A percentile compares a stretch with the other conserved stretches of the same genome.
These are phyloP conservation scores for Dolichopus griseipennis DNA, from an alignment of 2,888 invertebrate genomes.

Conservation along the genomic window DNA sequence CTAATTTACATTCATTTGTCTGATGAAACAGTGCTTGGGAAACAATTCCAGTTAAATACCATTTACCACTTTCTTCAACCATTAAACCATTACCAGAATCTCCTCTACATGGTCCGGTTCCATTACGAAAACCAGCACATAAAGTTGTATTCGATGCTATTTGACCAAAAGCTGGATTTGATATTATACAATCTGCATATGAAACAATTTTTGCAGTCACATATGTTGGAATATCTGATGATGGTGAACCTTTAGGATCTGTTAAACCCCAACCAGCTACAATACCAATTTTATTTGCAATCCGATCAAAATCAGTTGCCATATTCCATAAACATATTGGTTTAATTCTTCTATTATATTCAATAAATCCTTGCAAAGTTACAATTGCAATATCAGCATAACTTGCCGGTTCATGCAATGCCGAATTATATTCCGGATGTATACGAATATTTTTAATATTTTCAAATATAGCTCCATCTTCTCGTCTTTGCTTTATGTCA, in stretches of 20 bases:
- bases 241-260: slow-evolving; percentile 22
- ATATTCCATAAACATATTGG: slow-evolving; percentile 36
- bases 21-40: slow-evolving; percentile 40
- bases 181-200: slow-evolving; percentile 44
- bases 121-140: slow-evolving; percentile 37
- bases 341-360: slow-evolving; percentile 28
- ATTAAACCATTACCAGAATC: slow-evolving; percentile 57
- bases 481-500: slow-evolving; percentile 30
- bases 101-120: slow-evolving; percentile 36
- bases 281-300: slow-evolving; percentile 39
- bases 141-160: slow-evolving; percentile 30
- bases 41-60: slow-evolving; percentile 46
- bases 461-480: slow-evolving; percentile 29
- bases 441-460: slow-evolving; percentile 30
- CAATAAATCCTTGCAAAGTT: slow-evolving; percentile 33
- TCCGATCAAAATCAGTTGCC: slow-evolving; percentile 18
- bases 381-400: slow-evolving; percentile 48
- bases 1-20: slow-evolving; percentile 49
- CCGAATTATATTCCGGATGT: slow-evolving; percentile 41
- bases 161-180: slow-evolving; percentile 32
- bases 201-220: slow-evolving; percentile 45
- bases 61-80: slow-evolving; percentile 39
- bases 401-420: slow-evolving; percentile 29
- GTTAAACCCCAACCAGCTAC: slow-evolving; percentile 36
- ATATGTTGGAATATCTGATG: slow-evolving; percentile 39